A percentile compares a stretch with the other conserved stretches of the same genome.
Evolutionary conservation across 1,140 invertebrate genomes (phyloP).

Genomic region (Oedothorax gibbosus): DNA sequence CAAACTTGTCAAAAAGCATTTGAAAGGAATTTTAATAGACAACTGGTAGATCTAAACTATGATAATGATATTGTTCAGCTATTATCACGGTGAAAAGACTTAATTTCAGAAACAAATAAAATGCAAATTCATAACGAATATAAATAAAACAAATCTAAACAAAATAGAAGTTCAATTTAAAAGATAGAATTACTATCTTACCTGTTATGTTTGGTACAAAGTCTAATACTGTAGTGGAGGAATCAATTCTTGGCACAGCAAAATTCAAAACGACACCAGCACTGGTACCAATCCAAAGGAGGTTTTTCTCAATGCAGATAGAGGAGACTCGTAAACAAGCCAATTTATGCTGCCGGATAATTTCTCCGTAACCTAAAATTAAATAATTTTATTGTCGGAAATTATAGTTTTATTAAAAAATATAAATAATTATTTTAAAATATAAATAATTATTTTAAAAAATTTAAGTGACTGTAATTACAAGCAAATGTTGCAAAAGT

Average conservation of each 20-base stretch:
- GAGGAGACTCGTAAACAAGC: conserved; percentile 94
- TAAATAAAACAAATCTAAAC: too few relatives aligned
- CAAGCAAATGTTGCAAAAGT: too few relatives aligned
- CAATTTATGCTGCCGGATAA: conserved; percentile 93
- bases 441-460: background rate
- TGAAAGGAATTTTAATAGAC: too few relatives aligned
- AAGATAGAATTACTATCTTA: background rate
- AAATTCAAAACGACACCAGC: conserved; percentile 93
- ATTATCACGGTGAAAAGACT: too few relatives aligned
- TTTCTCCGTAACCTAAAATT: conserved; percentile 85
- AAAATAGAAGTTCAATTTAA: too few relatives aligned
- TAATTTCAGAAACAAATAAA: too few relatives aligned
- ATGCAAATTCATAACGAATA: too few relatives aligned
- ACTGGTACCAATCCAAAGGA: conserved; percentile 96
- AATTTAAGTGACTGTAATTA: too few relatives aligned
- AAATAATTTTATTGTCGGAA: background rate
- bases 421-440: background rate
- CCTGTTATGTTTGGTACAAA: conserved; percentile 16
- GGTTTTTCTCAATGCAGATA: conserved; percentile 83
- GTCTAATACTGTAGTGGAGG: conserved; percentile 67
- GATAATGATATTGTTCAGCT: too few relatives aligned
- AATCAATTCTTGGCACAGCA: conserved; percentile 77
- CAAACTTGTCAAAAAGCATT: too few relatives aligned
- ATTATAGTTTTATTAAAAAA: background rate
- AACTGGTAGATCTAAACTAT: too few relatives aligned